A percentile compares a stretch with the other conserved stretches of the same genome.
Conservation (phyloP, 1,140 invertebrate species). For the Meloidogyne chitwoodi region DNA sequence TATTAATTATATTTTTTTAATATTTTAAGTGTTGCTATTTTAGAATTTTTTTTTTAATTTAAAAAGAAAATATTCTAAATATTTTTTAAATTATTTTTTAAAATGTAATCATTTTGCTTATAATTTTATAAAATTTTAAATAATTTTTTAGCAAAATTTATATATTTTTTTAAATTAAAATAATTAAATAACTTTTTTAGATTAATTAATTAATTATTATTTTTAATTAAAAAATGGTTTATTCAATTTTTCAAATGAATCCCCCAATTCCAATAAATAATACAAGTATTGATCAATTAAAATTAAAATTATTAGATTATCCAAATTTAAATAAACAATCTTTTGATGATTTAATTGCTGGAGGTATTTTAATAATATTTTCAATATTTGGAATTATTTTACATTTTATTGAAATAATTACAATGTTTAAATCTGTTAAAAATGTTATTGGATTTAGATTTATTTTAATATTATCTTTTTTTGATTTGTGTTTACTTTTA, state of each 20-base stretch:
- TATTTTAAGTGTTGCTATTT: no score
- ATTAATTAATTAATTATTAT: background rate
- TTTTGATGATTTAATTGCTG: background rate
- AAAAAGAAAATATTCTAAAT: no score
- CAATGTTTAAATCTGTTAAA: constrained; percentile 1
- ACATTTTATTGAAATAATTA: constrained; percentile 1
- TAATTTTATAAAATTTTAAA: no score
- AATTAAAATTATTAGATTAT: background rate
- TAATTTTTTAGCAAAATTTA: no score
- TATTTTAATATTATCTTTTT: background rate
- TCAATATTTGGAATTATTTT: background rate
- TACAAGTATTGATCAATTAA: background rate
- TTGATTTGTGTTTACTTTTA: constrained; percentile 1
- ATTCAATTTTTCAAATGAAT: background rate
- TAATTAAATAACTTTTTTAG: no score
- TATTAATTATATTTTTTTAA: no score
- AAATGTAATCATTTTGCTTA: no score
- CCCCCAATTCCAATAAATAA: background rate
- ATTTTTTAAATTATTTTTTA: no score
- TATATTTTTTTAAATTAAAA: no score
- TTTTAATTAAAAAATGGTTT: background rate
- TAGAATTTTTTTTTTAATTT: no score
- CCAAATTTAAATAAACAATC: background rate
- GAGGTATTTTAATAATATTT: background rate
- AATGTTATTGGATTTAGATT: constrained; percentile 16